Evolutionary conservation across 2,797 vertebrate genomes (phyloP).

Genomic region (Ceyx erithaca): DNA sequence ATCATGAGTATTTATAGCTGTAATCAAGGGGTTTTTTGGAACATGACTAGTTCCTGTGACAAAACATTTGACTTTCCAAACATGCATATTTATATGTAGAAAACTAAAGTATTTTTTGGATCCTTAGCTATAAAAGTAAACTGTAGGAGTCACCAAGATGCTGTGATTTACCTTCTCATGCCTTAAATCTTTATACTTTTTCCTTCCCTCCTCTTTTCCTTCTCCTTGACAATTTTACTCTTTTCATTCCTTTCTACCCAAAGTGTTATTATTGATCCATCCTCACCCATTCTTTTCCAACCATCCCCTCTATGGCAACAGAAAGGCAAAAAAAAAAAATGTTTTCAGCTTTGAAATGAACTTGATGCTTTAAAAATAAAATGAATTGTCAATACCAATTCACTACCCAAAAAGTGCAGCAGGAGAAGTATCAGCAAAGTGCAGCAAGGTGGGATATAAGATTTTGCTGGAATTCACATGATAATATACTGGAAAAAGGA

Average conservation of each 20-base stretch:
- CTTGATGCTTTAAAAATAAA: neutral
- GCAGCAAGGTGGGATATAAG: neutral
- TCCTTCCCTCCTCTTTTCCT: neutral
- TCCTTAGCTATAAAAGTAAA: neutral
- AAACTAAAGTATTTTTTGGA: neutral
- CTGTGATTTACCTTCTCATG: neutral
- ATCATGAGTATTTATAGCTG: neutral
- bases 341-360: neutral
- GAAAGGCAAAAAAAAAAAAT: neutral
- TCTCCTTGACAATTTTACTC: neutral
- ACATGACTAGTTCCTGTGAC: neutral
- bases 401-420: neutral
- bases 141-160: neutral
- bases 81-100: neutral
- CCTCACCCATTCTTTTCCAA: neutral
- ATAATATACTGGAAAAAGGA: neutral
- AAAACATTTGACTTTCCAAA: neutral
- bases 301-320: neutral
- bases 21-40: neutral
- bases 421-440: neutral
- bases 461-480: neutral
- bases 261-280: neutral
- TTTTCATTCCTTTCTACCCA: neutral
- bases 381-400: neutral
- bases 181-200: neutral